Evolutionary conservation across 2,113 vertebrate genomes (phyloP).

Genomic region (Oophaga pumilio): DNA sequence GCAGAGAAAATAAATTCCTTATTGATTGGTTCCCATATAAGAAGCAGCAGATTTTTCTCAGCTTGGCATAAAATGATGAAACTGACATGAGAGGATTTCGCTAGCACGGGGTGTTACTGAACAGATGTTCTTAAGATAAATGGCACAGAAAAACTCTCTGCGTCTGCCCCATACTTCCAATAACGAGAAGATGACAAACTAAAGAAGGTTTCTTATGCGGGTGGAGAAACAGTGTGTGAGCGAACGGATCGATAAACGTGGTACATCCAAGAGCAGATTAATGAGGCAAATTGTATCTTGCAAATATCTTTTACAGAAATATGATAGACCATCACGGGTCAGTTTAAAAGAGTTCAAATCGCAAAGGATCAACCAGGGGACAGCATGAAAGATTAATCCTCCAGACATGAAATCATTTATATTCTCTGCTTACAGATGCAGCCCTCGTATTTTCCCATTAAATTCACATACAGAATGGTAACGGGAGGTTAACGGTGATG

Average conservation of each 20-base stretch:
- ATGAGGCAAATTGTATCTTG: slow-evolving; percentile 42
- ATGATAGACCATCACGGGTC: slow-evolving; percentile 24
- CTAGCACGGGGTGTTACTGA: slow-evolving; percentile 34
- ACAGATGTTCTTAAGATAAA: slow-evolving; percentile 47
- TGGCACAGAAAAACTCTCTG: slow-evolving; percentile 47
- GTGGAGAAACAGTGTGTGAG: slow-evolving; percentile 49
- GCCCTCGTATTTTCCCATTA: not conserved
- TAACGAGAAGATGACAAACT: slow-evolving; percentile 59
- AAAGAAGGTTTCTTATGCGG: slow-evolving; percentile 54
- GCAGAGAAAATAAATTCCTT: slow-evolving; percentile 47
- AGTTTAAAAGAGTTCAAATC: slow-evolving; percentile 14
- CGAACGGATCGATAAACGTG: slow-evolving; percentile 59
- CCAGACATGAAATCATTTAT: not conserved
- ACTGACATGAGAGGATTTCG: slow-evolving; percentile 14
- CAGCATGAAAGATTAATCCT: slow-evolving; percentile 11
- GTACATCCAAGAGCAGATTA: slow-evolving; percentile 42
- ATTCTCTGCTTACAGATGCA: not conserved
- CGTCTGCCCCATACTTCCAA: slow-evolving; percentile 42
- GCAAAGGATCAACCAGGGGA: slow-evolving; percentile 2
- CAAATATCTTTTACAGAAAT: slow-evolving; percentile 27
- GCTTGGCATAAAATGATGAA: slow-evolving; percentile 53
- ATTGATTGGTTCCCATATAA: slow-evolving; percentile 41
- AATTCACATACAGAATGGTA: not conserved
- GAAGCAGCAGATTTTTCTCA: slow-evolving; percentile 21
- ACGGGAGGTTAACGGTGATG: not conserved